These are phyloP conservation scores for Phaonia tiefii DNA, from an alignment of 2,888 invertebrate species.

Conservation along the genomic window DNA sequence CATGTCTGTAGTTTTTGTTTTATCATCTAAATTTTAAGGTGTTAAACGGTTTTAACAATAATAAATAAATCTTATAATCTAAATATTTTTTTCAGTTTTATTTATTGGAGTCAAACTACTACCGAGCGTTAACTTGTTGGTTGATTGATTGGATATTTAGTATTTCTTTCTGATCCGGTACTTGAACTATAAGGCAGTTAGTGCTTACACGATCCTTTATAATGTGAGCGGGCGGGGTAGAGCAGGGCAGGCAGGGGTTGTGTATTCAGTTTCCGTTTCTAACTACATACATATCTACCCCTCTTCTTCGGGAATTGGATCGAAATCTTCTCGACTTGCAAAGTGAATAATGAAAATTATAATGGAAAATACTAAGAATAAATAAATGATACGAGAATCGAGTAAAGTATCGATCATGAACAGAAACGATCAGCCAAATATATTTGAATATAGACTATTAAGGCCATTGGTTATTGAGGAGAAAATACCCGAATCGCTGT, in stretches of 20 bases:
- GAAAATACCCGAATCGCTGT: slow-evolving; percentile 84
- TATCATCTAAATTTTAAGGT: no score
- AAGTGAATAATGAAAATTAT: slow-evolving; percentile 67
- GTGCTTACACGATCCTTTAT: no score
- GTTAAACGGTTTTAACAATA: slow-evolving; percentile 43
- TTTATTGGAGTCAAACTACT: background rate
- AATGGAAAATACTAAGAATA: slow-evolving; percentile 68
- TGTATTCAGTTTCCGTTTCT: no score
- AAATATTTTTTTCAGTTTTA: slow-evolving; percentile 3
- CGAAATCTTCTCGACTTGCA: slow-evolving; percentile 66
- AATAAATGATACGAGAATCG: slow-evolving; percentile 67
- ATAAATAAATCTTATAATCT: slow-evolving; percentile 55
- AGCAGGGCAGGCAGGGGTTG: no score
- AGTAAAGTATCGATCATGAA: slow-evolving; percentile 68
- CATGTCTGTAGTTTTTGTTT: slow-evolving; percentile 35
- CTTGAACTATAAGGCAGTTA: slow-evolving; percentile 35
- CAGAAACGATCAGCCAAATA: slow-evolving; percentile 84
- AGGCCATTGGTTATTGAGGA: slow-evolving; percentile 89
- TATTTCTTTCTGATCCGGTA: background rate
- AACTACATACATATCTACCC: no score
- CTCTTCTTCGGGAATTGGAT: slow-evolving; percentile 20
- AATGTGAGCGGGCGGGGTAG: no score
- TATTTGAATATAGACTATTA: slow-evolving; percentile 88
- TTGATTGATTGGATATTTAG: background rate
- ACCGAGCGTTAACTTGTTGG: background rate